Percentiles rank a stretch among this genome's conserved stretches.
These are phyloP conservation scores for Kryptopterus vitreolus DNA, from an alignment of 2,797 vertebrate species.

Conservation along the genomic window DNA sequence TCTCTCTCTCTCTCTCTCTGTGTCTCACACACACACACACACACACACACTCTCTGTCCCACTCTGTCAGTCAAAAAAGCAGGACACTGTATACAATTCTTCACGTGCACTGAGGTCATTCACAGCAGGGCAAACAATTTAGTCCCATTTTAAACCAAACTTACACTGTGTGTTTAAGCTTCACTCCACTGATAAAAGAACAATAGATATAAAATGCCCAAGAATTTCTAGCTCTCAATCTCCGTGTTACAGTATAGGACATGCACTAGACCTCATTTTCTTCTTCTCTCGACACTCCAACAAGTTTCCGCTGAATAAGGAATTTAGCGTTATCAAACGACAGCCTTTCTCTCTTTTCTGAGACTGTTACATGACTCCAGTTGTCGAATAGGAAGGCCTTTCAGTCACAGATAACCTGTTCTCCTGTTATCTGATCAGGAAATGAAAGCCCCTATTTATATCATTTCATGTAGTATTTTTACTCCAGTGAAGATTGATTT, in stretches of 20 bases:
- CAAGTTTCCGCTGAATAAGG: too few relatives aligned
- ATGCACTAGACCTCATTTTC: neutral
- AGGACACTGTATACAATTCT: slow-evolving; percentile 28
- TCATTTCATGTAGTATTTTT: slow-evolving; percentile 6
- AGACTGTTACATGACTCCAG: neutral
- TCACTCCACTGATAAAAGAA: neutral
- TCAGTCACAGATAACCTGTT: too few relatives aligned
- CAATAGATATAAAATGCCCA: neutral
- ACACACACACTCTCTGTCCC: neutral
- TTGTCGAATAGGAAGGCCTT: too few relatives aligned
- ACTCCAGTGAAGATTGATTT: slow-evolving; percentile 12
- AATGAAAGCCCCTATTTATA: slow-evolving; percentile 24
- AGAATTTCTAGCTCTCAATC: neutral
- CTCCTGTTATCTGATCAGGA: slow-evolving; percentile 13
- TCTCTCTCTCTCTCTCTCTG: neutral
- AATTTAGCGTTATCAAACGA: too few relatives aligned
- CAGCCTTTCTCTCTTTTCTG: neutral
- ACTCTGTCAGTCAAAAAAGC: too few relatives aligned
- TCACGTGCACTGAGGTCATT: slow-evolving; percentile 46
- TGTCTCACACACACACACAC: neutral
- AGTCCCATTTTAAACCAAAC: neutral
- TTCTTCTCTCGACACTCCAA: neutral
- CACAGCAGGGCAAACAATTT: slow-evolving; percentile 33
- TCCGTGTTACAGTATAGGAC: neutral
- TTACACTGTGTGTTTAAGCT: neutral